phyloP scores from a whole-genome alignment of 53 echinoderm and acorn worm genomes.

The Holothuria scabra region DNA sequence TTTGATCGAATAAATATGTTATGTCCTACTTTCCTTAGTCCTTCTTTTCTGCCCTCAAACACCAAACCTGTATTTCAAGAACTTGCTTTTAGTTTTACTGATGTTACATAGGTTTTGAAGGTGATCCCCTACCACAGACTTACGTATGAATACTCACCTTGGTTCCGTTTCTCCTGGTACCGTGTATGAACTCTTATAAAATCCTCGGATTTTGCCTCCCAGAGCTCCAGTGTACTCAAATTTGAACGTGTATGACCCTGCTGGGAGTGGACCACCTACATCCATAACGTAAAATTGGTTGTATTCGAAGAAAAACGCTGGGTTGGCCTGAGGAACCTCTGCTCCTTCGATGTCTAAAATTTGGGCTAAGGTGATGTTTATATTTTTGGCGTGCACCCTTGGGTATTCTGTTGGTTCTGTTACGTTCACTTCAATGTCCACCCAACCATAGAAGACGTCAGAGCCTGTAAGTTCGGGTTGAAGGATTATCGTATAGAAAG shows the following conservation, averaged over 20 bases:
- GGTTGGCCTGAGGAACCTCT: neutral
- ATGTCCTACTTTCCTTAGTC: no score
- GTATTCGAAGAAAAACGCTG: neutral
- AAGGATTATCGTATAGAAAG: constrained; percentile 4
- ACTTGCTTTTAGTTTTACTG: no score
- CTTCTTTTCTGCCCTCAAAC: no score
- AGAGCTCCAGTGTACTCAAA: constrained; percentile 31
- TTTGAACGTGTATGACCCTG: constrained; percentile 24
- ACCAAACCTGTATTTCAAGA: no score
- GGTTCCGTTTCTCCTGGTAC: constrained; percentile 46
- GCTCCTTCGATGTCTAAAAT: neutral
- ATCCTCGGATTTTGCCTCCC: constrained; percentile 39
- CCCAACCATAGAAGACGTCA: constrained; percentile 10
- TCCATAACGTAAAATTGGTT: constrained; percentile 46
- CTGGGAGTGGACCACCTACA: neutral
- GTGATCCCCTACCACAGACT: no score
- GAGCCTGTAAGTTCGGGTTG: constrained; percentile 29
- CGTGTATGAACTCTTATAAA: constrained; percentile 65
- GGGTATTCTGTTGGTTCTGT: constrained; percentile 3
- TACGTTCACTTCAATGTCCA: constrained; percentile 8
- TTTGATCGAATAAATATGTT: no score
- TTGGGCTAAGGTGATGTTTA: constrained; percentile 15
- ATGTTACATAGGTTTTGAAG: no score
- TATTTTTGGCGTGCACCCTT: constrained; percentile 16
- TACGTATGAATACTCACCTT: constrained; percentile 33